Evolutionary conservation across 2,797 vertebrate genomes (phyloP).

Genomic region (Bradypus variegatus): DNA sequence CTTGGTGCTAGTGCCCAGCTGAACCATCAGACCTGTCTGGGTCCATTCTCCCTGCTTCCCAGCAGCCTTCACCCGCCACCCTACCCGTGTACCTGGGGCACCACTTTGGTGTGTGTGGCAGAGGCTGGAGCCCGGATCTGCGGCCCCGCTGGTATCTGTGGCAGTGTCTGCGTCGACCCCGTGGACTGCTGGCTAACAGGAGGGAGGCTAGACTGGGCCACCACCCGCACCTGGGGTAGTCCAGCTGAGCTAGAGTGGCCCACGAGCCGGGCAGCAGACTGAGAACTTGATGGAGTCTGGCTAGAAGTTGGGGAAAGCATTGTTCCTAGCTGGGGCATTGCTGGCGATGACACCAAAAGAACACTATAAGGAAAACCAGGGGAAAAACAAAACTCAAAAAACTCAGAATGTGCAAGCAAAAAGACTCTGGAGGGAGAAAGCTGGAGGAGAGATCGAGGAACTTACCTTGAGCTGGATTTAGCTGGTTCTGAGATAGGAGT

Average conservation of each 20-base stretch:
- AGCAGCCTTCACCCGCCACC: neutral
- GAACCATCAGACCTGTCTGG: neutral
- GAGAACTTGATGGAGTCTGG: conserved; percentile 74
- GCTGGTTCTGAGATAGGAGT: conserved; percentile 76
- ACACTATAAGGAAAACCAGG: conserved; percentile 72
- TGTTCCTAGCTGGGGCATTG: conserved; percentile 90
- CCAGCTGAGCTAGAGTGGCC: conserved; percentile 80
- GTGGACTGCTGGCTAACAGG: conserved; percentile 78
- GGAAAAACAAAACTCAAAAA: neutral
- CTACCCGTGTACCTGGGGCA: conserved; percentile 83
- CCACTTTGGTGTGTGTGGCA: conserved; percentile 81
- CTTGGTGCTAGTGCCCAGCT: neutral
- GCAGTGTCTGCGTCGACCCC: conserved; percentile 70
- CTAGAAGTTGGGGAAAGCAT: conserved; percentile 83
- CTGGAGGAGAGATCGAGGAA: neutral
- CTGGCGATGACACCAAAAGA: conserved; percentile 90
- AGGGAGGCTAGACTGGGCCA: conserved; percentile 82
- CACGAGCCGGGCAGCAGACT: conserved; percentile 78
- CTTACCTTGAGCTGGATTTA: conserved; percentile 88
- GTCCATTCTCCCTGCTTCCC: neutral
- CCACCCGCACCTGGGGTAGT: conserved; percentile 91
- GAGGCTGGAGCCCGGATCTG: conserved; percentile 90
- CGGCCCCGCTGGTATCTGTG: conserved; percentile 78
- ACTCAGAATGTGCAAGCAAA: neutral
- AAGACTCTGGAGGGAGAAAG: neutral